Base-by-base conservation (phyloP, 1,140 invertebrate species). In the Diprion similis region DNA sequence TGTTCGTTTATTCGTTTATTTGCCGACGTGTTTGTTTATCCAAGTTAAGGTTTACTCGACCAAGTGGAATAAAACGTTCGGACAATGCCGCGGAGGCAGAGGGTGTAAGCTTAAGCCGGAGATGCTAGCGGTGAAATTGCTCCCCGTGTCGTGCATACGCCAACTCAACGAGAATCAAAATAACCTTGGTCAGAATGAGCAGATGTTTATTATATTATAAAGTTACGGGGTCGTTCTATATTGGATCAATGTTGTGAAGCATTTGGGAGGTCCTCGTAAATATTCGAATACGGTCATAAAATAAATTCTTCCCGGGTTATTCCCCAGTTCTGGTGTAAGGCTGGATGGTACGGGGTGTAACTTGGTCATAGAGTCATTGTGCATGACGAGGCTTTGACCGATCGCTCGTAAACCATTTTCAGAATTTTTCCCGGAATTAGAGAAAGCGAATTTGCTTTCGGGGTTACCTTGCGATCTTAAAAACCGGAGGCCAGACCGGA, bases 331-430 rank as follows among this genome's bases (percentile, higher is more conserved):
- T 37, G 24, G 24, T 37, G 24, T 37, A 37, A 37, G 24, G 24
- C 24, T 37, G 24, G 24, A 17, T 59, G 24, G 8, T 59, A 8
- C 11, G 77, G 75, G 75, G 77, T 71, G 75, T 76, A 80, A 74
- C 74, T 77, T 71, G 75, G 77, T 80, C 79, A 66, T 70, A 75
- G 77, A 78, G 75, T 79, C 78, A 77, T 79, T 79, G 78, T 74
- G 77, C 73, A 72, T 83, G 80, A 82, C 81, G 79, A 75, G 82
- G 76, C 78, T 79, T 79, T 83, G 81, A 84, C 79, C 79, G 78
- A 84, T 82, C 77, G 80, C 71, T 77, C 78, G 74, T 83, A 83
- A 83, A 83, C 72, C 81, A 76, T 76, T 68, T 45, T 19, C 71
- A 75, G 74, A 74, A 76, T 73, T 79, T 72, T 81, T 81, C 77